Base-by-base conservation (phyloP, 2,113 vertebrate species). In the Alouatta palliata region DNA sequence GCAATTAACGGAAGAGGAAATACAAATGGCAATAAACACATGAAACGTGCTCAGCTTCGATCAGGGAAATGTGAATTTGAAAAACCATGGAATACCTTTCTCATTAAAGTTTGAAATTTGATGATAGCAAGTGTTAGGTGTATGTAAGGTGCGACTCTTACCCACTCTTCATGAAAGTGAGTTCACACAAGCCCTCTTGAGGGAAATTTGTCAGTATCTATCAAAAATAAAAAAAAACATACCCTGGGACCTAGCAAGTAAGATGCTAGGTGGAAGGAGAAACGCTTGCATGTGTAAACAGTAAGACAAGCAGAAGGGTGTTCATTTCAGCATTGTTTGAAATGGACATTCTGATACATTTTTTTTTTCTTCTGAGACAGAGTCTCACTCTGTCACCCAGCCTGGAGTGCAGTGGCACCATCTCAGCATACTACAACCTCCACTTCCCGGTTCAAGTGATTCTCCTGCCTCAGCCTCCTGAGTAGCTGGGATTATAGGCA, bases 81-180 rank as follows among this genome's bases (percentile, higher is more conserved):
- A 83, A 85, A 70, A 35, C 12, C 79, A 35, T 54, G 76, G 49
- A 68, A 80, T 68, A 9, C 2, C 16, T 90, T 68, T 45, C 37
- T 56, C 43, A 89, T 66, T 86, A 54, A 94, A 75, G 45, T 81
- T 91, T 93, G 76, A 76, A 92, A 82, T 82, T 13, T 66, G 37
- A 25, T 68, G 54, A 45, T 45, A 52, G 25, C 0, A 13, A 87
- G 37, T 45, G 21, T 37, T 73, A 9, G 56, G 27, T 21, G n/a
- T 64, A 73, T 9, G 12, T 32, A 47, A 92, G 30, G 32, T 32
- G 47, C 5, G 14, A 32, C 5, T 27, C 52, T 58, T 32, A 61
- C 21, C 1, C 7, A 49, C 66, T 56, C 32, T 19, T 71, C 27
- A 12, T 52, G 11, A 71, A 71, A 52, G 35, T 80, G 52, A 73